Conservation (phyloP, 2,797 vertebrate species). For the Melanotaenia nigrans region DNA sequence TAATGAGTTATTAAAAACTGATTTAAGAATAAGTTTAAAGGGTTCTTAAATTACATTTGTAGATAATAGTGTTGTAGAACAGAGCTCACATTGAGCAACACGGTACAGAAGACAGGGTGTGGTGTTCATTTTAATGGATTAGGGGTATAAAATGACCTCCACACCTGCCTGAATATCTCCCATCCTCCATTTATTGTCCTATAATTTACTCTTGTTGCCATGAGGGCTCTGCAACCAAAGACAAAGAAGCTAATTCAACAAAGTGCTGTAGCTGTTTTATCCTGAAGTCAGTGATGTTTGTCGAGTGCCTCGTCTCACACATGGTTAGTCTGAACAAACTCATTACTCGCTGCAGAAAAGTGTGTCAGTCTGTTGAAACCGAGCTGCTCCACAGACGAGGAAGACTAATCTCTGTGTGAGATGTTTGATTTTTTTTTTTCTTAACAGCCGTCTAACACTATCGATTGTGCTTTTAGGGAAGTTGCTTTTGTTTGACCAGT, state of each 20-base stretch:
- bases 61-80: neutral
- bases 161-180: neutral
- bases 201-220: neutral
- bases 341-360: neutral
- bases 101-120: neutral
- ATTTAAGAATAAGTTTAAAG: neutral
- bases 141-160: neutral
- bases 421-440: neutral
- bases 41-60: neutral
- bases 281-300: slow-evolving; percentile 12
- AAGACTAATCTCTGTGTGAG: neutral
- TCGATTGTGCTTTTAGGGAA: slow-evolving; percentile 28
- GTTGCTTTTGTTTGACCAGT: slow-evolving; percentile 6
- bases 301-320: slow-evolving; percentile 14
- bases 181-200: neutral
- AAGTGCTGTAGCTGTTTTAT: slow-evolving; percentile 7
- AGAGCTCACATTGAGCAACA: neutral
- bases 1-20: neutral
- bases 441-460: slow-evolving; percentile 5
- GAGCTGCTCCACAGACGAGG: slow-evolving; percentile 8
- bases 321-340: slow-evolving; percentile 22
- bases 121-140: neutral
- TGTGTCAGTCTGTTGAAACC: neutral
- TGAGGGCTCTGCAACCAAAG: neutral
- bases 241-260: slow-evolving; percentile 26